Conservation (phyloP, 1,140 invertebrate species). For the Anagrus nilaparvatae region DNA sequence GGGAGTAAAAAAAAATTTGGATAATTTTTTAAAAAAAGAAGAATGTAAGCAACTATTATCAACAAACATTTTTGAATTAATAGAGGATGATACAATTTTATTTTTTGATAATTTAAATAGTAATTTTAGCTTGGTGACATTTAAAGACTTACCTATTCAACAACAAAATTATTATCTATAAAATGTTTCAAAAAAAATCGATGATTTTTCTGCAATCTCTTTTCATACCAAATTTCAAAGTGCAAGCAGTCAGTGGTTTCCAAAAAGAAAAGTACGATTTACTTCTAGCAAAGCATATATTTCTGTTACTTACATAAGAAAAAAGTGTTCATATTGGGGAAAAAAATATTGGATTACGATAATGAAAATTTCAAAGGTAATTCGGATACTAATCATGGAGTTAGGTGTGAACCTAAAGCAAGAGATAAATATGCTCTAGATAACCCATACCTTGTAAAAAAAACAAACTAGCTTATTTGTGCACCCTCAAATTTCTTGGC, state of each 20-base stretch:
- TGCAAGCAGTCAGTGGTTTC: too few relatives aligned
- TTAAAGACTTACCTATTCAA: neutral
- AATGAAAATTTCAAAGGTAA: conserved; percentile 5
- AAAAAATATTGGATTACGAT: conserved; percentile 2
- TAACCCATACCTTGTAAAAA: neutral
- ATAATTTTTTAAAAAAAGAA: neutral
- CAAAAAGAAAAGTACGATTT: neutral
- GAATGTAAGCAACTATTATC: neutral
- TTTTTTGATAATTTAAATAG: neutral
- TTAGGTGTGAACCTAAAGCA: neutral
- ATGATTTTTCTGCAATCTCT: too few relatives aligned
- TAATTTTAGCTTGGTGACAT: neutral
- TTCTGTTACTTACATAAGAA: neutral
- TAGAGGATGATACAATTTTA: neutral
- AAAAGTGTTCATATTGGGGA: conserved; percentile 4
- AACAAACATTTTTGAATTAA: too few relatives aligned
- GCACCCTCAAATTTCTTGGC: conserved; percentile 6
- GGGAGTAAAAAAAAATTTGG: neutral
- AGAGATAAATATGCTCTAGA: neutral
- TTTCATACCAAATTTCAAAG: too few relatives aligned
- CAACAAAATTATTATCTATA: neutral
- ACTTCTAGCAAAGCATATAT: neutral
- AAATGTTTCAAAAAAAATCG: neutral
- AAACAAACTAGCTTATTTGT: conserved; percentile 2
- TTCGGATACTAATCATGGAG: conserved; percentile 1